Conservation (phyloP, 2,797 vertebrate species). For the Bufotes viridis region DNA sequence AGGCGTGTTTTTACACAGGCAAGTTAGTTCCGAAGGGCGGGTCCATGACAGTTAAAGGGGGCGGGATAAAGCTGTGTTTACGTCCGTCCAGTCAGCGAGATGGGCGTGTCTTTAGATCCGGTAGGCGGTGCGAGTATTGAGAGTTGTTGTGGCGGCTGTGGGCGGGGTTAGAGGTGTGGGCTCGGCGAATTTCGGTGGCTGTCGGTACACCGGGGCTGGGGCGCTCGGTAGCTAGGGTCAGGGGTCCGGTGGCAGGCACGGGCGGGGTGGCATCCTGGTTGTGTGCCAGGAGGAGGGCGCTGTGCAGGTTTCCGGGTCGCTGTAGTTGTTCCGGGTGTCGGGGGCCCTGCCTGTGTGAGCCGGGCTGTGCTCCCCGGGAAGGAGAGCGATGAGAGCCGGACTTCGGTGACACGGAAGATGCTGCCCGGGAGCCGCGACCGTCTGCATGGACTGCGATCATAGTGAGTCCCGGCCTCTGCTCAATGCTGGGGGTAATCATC, state of each 20-base stretch:
- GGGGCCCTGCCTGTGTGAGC: slow-evolving; percentile 15
- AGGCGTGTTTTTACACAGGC: not conserved
- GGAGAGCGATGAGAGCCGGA: not conserved
- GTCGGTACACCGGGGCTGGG: not conserved
- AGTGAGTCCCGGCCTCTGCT: slow-evolving; percentile 17
- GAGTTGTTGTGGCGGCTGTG: not conserved
- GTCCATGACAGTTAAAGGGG: not conserved
- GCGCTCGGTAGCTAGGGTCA: not conserved
- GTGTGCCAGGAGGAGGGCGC: slow-evolving; percentile 11
- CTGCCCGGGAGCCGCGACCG: not conserved
- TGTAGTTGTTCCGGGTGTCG: slow-evolving; percentile 54
- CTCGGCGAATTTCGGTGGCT: not conserved
- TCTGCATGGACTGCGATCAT: slow-evolving; percentile 26
- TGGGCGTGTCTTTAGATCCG: not conserved
- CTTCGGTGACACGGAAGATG: slow-evolving; percentile 5
- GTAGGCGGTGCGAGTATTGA: not conserved
- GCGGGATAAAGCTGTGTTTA: not conserved
- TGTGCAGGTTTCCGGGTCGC: slow-evolving; percentile 53
- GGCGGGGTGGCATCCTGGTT: not conserved
- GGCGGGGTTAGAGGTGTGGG: slow-evolving; percentile 2
- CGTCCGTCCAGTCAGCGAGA: not conserved
- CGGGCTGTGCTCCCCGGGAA: slow-evolving; percentile 16
- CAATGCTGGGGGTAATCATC: not conserved
- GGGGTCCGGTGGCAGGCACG: not conserved
- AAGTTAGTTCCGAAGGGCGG: not conserved